phyloP scores from a whole-genome alignment of 2,113 vertebrate species.

The Podarcis cretensis region DNA sequence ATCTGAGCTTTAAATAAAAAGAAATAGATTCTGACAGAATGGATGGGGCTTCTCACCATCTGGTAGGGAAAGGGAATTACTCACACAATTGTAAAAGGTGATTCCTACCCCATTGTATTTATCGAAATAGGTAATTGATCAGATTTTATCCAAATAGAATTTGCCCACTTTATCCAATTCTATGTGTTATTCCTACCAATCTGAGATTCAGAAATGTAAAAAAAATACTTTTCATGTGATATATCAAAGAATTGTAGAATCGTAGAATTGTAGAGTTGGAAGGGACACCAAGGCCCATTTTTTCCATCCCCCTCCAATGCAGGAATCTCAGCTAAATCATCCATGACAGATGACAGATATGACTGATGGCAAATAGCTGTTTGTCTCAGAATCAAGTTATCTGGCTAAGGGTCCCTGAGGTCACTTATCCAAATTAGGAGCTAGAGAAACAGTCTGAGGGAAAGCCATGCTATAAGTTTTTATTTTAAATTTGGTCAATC shows the following conservation, averaged over 20 bases:
- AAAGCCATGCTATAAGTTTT: background rate
- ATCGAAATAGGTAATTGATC: background rate
- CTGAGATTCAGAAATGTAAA: background rate
- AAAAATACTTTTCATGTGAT: background rate
- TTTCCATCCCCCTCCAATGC: too few species aligned
- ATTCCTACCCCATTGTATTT: background rate
- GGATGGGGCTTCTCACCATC: slow-evolving; percentile 9
- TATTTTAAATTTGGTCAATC: background rate
- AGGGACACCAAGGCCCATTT: too few species aligned
- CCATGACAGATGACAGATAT: background rate
- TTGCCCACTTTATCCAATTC: too few species aligned
- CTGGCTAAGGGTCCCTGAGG: background rate
- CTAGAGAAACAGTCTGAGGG: background rate
- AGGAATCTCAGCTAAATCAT: too few species aligned
- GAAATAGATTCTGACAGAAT: background rate
- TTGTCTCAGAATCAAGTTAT: background rate
- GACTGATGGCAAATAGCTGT: slow-evolving; percentile 1
- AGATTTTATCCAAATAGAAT: background rate
- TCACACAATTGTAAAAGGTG: background rate
- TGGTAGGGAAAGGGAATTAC: background rate
- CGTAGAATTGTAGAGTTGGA: too few species aligned
- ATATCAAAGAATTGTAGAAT: too few species aligned
- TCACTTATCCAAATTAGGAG: background rate
- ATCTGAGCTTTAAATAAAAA: background rate
- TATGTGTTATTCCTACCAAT: background rate